A percentile compares a stretch with the other conserved stretches of the same genome.
Conservation (phyloP, 2,113 vertebrate species). For the Oriolus oriolus region DNA sequence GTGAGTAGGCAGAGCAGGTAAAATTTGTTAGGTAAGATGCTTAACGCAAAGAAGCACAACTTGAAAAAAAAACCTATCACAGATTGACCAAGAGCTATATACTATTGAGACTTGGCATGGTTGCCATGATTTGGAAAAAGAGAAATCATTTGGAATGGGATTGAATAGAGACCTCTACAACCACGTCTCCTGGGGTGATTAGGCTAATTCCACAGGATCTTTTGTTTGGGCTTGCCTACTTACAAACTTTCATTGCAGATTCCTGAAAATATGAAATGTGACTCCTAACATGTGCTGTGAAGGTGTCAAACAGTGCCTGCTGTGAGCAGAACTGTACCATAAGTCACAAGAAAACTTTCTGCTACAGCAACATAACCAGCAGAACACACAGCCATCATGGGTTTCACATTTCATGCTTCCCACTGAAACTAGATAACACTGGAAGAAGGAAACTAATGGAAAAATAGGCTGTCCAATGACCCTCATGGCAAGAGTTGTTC, state of each 20-base stretch:
- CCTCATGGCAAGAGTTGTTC: neutral
- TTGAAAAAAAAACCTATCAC: neutral
- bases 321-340: neutral
- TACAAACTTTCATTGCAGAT: neutral
- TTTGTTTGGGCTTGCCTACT: neutral
- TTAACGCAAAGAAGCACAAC: neutral
- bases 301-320: neutral
- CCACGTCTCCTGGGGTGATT: neutral
- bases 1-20: neutral
- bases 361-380: neutral
- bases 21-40: neutral
- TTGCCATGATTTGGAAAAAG: neutral
- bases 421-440: neutral
- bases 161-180: neutral
- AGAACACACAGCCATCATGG: neutral
- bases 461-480: neutral
- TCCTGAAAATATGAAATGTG: neutral
- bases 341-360: neutral
- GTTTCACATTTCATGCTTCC: neutral
- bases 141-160: neutral
- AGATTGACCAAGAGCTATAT: neutral
- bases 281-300: neutral
- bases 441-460: neutral
- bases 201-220: neutral
- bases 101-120: neutral